Conservation (phyloP, 2,888 invertebrate species). For the Isotomurus palustris region DNA sequence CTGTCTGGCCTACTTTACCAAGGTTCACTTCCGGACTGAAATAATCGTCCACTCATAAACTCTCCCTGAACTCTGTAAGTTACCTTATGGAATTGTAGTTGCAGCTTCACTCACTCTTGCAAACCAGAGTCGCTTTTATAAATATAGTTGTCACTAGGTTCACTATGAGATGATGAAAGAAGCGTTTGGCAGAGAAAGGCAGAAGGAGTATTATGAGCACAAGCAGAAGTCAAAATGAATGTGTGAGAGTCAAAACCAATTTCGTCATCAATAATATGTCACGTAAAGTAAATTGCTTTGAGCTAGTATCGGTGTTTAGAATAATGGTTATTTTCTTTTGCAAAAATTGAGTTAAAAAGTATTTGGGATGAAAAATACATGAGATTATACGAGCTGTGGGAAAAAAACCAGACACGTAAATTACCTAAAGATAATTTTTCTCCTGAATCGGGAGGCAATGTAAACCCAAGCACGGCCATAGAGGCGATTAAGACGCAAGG, state of each 20-base stretch:
- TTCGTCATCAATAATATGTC: not conserved
- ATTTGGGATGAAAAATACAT: not conserved
- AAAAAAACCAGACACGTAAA: not conserved
- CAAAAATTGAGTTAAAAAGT: not conserved
- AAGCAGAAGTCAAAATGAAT: too few relatives aligned
- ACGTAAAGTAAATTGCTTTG: not conserved
- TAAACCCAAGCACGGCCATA: slow-evolving; percentile 97
- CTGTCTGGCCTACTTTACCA: not conserved
- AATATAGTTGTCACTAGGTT: too few relatives aligned
- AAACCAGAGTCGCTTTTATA: too few relatives aligned
- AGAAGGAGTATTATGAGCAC: too few relatives aligned
- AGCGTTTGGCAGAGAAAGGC: too few relatives aligned
- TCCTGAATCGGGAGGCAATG: slow-evolving; percentile 94
- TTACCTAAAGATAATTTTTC: slow-evolving; percentile 91
- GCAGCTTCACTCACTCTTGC: too few relatives aligned
- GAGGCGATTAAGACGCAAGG: slow-evolving; percentile 98
- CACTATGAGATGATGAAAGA: too few relatives aligned
- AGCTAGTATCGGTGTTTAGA: not conserved
- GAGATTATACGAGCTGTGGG: not conserved
- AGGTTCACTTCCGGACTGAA: too few relatives aligned
- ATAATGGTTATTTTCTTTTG: not conserved
- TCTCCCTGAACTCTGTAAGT: too few relatives aligned
- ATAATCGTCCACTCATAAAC: too few relatives aligned
- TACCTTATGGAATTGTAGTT: too few relatives aligned
- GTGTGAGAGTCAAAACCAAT: not conserved